Percentiles rank a stretch among this genome's conserved stretches.
These are phyloP conservation scores for Dendroctonus valens DNA, from an alignment of 1,140 invertebrate genomes.

Conservation along the genomic window DNA sequence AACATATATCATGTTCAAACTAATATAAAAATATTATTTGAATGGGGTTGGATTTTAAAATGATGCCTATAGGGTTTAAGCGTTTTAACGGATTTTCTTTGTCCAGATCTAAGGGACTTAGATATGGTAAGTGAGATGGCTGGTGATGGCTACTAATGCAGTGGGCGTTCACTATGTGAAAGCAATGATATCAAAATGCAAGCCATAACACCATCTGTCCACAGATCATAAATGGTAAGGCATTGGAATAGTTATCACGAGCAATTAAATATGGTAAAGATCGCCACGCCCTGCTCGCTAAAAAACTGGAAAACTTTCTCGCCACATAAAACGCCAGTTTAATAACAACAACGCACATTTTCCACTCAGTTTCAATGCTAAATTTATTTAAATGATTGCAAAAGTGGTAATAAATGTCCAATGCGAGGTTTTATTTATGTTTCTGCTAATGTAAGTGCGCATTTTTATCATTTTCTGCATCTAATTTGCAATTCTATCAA, in stretches of 20 bases:
- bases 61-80: constrained; percentile 7
- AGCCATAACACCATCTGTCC: not conserved
- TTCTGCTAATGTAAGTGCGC: too few species aligned
- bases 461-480: too few species aligned
- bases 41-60: constrained; percentile 5
- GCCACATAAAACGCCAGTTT: not conserved
- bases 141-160: not conserved
- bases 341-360: not conserved
- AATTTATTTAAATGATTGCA: too few species aligned
- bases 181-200: not conserved
- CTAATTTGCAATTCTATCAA: too few species aligned
- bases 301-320: not conserved
- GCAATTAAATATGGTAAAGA: constrained; percentile 3
- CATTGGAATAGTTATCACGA: not conserved
- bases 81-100: constrained; percentile 12
- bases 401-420: too few species aligned
- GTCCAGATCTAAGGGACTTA: too few species aligned
- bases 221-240: not conserved
- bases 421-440: too few species aligned
- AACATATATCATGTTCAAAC: constrained; percentile 26
- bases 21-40: constrained; percentile 23
- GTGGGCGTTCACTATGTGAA: not conserved
- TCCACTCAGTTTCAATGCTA: not conserved
- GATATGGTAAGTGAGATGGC: not conserved
- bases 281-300: constrained; percentile 1